Evolutionary conservation across 2,113 vertebrate genomes (phyloP).

Genomic region (Sphaerodactylus townsendi): DNA sequence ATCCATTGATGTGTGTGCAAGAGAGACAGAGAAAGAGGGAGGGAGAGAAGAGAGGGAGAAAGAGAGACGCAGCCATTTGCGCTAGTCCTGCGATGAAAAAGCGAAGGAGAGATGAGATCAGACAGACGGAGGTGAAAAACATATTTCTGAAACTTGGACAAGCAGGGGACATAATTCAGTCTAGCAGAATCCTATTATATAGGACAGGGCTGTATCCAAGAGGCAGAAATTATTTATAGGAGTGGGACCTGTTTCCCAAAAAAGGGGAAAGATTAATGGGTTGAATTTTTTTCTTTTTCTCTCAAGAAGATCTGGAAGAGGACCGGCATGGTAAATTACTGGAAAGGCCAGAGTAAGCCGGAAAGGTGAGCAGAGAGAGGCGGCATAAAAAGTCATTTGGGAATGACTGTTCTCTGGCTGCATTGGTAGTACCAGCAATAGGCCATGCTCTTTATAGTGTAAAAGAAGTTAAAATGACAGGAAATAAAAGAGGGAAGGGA

Average conservation of each 20-base stretch:
- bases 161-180: not conserved
- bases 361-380: not conserved
- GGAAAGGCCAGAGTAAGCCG: not conserved
- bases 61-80: not conserved
- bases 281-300: not conserved
- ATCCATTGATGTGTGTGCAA: too few species aligned
- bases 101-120: conserved; percentile 14
- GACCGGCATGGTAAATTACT: not conserved
- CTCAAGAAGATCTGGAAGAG: not conserved
- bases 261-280: not conserved
- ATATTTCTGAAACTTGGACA: not conserved
- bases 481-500: not conserved
- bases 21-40: not conserved
- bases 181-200: not conserved
- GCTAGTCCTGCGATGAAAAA: not conserved
- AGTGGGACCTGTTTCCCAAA: not conserved
- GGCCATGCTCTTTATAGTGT: too few species aligned
- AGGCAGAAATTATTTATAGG: not conserved
- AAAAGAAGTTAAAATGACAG: too few species aligned
- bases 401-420: too few species aligned
- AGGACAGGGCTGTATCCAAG: not conserved
- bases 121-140: not conserved
- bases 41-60: not conserved
- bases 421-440: not conserved
- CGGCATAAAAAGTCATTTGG: too few species aligned